Percentiles rank a stretch among this genome's conserved stretches.
Evolutionary conservation across 2,797 vertebrate species (phyloP).

Genomic region (Hirundo rustica): DNA sequence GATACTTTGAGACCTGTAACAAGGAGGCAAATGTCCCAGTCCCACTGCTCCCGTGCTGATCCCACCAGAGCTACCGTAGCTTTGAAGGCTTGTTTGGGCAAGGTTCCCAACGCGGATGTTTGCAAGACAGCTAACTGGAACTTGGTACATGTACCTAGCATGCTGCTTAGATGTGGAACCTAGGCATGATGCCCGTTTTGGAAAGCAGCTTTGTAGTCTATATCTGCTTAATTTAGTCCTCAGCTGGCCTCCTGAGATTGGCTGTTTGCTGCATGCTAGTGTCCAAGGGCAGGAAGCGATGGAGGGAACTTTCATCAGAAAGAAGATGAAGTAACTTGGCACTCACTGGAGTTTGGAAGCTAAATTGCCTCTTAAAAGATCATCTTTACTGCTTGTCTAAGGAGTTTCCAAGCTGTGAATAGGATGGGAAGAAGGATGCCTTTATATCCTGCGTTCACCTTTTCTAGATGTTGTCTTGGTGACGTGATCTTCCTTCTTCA

Average conservation of each 20-base stretch:
- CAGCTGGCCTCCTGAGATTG: slow-evolving; percentile 43
- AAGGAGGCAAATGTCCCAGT: slow-evolving; percentile 18
- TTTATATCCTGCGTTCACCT: background rate
- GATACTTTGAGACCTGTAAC: slow-evolving; percentile 27
- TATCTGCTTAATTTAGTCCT: slow-evolving; percentile 61
- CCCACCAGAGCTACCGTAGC: background rate
- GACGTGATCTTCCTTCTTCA: slow-evolving; percentile 20
- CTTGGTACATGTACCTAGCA: background rate
- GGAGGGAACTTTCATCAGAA: slow-evolving; percentile 38
- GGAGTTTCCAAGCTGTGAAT: slow-evolving; percentile 29
- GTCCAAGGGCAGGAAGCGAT: slow-evolving; percentile 34
- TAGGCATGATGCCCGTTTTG: slow-evolving; percentile 56
- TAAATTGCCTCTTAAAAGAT: slow-evolving; percentile 40
- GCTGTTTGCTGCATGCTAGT: background rate
- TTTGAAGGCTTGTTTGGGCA: slow-evolving; percentile 55
- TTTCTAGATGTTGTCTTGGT: slow-evolving; percentile 43
- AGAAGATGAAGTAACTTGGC: slow-evolving; percentile 47
- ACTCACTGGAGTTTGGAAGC: background rate
- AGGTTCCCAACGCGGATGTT: background rate
- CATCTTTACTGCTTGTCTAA: slow-evolving; percentile 19
- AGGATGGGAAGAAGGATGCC: slow-evolving; percentile 13
- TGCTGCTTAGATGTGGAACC: slow-evolving; percentile 36
- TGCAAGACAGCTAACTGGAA: slow-evolving; percentile 37
- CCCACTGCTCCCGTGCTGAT: background rate
- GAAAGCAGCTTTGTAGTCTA: slow-evolving; percentile 54